phyloP scores from a whole-genome alignment of 2,797 vertebrate genomes.

The Sardinella longiceps region DNA sequence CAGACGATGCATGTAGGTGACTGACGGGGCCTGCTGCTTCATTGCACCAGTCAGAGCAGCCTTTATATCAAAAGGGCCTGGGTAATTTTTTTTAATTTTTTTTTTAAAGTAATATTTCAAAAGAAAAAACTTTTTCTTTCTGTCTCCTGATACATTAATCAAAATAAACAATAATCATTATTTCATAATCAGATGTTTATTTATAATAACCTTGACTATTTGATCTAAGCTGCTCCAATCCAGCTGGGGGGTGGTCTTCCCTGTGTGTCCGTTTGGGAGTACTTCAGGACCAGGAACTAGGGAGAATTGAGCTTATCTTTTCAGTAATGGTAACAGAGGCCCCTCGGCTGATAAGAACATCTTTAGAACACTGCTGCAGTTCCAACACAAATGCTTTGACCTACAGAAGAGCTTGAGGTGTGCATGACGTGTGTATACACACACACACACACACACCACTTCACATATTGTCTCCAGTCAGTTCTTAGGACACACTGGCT shows the following conservation, averaged over 20 bases:
- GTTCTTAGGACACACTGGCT: not conserved
- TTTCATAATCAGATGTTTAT: slow-evolving; percentile 27
- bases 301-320: not conserved
- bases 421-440: too few relatives aligned
- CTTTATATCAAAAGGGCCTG: slow-evolving; percentile 10
- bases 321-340: not conserved
- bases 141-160: slow-evolving; percentile 37
- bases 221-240: not conserved
- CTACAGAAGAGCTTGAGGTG: not conserved
- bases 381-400: not conserved
- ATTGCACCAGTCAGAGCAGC: slow-evolving; percentile 14
- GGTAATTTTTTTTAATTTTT: not conserved
- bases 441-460: not conserved
- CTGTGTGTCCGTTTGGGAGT: not conserved
- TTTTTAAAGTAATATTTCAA: not conserved
- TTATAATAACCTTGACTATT: slow-evolving; percentile 26
- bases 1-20: slow-evolving; percentile 40
- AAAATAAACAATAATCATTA: slow-evolving; percentile 43
- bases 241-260: not conserved
- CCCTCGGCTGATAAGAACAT: not conserved
- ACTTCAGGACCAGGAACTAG: not conserved
- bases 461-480: not conserved
- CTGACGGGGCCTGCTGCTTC: slow-evolving; percentile 41
- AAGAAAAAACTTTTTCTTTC: slow-evolving; percentile 37
- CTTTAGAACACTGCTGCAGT: not conserved